Conservation (phyloP, 2,888 invertebrate genomes). For the Dorcus hopei region DNA sequence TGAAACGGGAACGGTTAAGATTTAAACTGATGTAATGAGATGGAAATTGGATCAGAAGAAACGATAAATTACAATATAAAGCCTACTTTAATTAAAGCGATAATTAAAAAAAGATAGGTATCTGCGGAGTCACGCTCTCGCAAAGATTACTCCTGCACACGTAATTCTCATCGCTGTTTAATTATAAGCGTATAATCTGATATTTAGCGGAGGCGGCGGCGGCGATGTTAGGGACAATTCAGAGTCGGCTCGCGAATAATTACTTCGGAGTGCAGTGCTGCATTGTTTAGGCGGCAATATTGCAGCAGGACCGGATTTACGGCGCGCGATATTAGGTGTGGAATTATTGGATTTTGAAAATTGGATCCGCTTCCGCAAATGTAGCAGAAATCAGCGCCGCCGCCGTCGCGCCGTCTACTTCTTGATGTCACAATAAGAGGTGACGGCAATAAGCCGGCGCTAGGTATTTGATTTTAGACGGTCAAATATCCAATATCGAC, state of each 20-base stretch:
- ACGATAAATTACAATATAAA: constrained; percentile 46
- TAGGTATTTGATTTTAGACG: constrained; percentile 26
- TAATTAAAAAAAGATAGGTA: constrained; percentile 46
- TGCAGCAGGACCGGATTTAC: constrained; percentile 23
- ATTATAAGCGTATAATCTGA: constrained; percentile 34
- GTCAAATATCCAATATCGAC: constrained; percentile 27
- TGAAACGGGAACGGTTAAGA: constrained; percentile 34
- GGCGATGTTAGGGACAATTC: constrained; percentile 28
- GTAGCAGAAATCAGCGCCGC: constrained; percentile 22
- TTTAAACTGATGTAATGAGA: constrained; percentile 48
- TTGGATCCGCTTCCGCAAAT: constrained; percentile 26
- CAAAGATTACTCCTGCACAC: constrained; percentile 26
- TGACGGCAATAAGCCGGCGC: constrained; percentile 22
- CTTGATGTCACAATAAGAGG: constrained; percentile 23
- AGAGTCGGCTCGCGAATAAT: constrained; percentile 14
- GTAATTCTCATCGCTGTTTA: constrained; percentile 32
- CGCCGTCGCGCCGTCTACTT: constrained; percentile 25
- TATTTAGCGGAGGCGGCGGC: constrained; percentile 17
- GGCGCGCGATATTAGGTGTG: constrained; percentile 27
- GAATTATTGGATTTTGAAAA: constrained; percentile 31
- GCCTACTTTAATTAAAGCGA: constrained; percentile 49
- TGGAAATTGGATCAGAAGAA: constrained; percentile 46
- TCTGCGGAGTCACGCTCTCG: constrained; percentile 28
- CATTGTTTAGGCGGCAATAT: constrained; percentile 1
- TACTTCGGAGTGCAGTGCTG: constrained; percentile 3